Base-by-base conservation (phyloP, 2,888 invertebrate genomes). In the Drosophila melanocephala region DNA sequence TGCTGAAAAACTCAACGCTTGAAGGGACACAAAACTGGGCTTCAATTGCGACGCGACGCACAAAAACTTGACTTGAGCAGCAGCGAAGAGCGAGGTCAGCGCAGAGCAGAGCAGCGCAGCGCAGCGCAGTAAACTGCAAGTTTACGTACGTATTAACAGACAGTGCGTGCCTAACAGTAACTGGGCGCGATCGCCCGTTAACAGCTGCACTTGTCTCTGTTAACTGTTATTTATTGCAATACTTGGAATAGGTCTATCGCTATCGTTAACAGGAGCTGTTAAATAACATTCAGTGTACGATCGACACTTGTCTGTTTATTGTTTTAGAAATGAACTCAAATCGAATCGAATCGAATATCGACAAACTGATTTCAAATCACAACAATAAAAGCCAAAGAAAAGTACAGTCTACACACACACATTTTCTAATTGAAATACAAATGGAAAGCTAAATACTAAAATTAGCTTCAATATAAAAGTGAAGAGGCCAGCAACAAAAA, bases 361-460 rank as follows among this genome's bases (percentile, higher is more conserved):
- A 70, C 58, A 62, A 62, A 53, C 50, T 5, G 1, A 47, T 28
- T 56, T 52, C 47, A 72, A 56, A 74, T 42, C 64, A 61, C 28
- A 51, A 56, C 30, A 69, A 57, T 35, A 51, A 73, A 55, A 57
- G 16, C 47, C n/a, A 14, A 72, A 53, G 67, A 62, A 52, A 65
- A 63, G 79, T 79, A 79, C 79, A 78, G 78, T 78, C 67, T 28
- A 42, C 61, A 62, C n/a, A 39, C 16, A 47, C 44, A 57, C 55
- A 56, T 66, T 77, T 85, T 78, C 72, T 72, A 89, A 87, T 89
- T 88, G 83, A 86, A 88, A 88, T 83, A 84, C 83, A 89, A 87
- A 89, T 80, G 86, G 78, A 87, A 88, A 80, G 78, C 87, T 78
- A 87, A 84, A 89, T 83, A 83, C 89, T 87, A 87, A 85, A 89